Evolutionary conservation across 2,113 vertebrate genomes (phyloP).

Genomic region (Ramphastos sulfuratus): DNA sequence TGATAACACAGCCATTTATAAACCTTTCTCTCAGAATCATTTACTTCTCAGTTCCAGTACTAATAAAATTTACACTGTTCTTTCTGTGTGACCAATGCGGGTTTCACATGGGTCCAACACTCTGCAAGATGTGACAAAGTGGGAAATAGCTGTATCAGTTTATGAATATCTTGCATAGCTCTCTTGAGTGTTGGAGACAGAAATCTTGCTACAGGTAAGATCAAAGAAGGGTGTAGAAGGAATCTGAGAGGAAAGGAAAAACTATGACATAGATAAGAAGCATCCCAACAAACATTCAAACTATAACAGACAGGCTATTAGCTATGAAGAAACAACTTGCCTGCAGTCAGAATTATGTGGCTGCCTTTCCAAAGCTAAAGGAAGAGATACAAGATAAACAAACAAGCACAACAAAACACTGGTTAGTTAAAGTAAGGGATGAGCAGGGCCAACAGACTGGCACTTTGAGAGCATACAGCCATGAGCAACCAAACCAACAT

Average conservation of each 20-base stretch:
- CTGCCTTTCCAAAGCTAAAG: not conserved
- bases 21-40: not conserved
- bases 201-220: not conserved
- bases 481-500: not conserved
- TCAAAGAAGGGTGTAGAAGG: not conserved
- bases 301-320: not conserved
- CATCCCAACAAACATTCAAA: conserved; percentile 4
- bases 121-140: not conserved
- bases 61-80: not conserved
- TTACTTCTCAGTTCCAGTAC: not conserved
- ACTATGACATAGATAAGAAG: not conserved
- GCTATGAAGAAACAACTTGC: not conserved
- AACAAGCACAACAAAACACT: not conserved
- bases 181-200: not conserved
- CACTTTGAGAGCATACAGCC: not conserved
- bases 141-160: not conserved
- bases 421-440: not conserved
- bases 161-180: not conserved
- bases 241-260: conserved; percentile 7
- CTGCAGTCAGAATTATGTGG: not conserved
- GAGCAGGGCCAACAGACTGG: not conserved
- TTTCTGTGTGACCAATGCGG: not conserved
- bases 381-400: not conserved
- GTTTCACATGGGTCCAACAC: not conserved
- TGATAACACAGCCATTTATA: not conserved